Conservation (phyloP, 2,888 invertebrate genomes). For the Syrphus vitripennis region DNA sequence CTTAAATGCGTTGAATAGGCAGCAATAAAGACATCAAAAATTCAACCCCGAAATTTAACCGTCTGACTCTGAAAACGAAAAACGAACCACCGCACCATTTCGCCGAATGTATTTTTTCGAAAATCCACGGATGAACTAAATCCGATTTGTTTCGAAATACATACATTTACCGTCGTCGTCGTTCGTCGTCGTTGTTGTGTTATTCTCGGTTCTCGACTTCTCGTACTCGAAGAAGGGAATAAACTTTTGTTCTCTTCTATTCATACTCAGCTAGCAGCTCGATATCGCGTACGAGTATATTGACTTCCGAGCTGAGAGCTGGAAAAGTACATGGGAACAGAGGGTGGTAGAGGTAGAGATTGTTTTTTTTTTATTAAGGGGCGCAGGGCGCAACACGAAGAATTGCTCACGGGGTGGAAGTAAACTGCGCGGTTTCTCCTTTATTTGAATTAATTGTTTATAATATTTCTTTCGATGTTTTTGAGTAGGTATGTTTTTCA, state of each 20-base stretch:
- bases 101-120: constrained; percentile 65
- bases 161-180: constrained; percentile 45
- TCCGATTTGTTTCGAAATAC: constrained; percentile 56
- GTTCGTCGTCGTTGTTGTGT: neutral
- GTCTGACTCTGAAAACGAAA: constrained; percentile 26
- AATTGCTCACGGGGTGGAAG: constrained; percentile 53
- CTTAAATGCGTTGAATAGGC: neutral
- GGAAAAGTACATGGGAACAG: neutral
- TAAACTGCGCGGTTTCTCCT: constrained; percentile 52
- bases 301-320: constrained; percentile 1
- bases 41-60: constrained; percentile 56
- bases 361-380: constrained; percentile 36
- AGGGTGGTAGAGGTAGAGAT: neutral
- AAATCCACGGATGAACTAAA: constrained; percentile 68
- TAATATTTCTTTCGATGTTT: neutral
- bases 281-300: neutral
- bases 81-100: constrained; percentile 61
- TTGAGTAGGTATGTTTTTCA: constrained; percentile 21
- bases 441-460: neutral
- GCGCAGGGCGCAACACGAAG: constrained; percentile 3
- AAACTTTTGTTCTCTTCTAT: constrained; percentile 7
- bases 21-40: constrained; percentile 18
- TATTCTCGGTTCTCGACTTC: neutral
- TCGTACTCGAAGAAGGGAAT: constrained; percentile 12
- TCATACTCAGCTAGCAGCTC: neutral